Conservation (phyloP, 1,140 invertebrate genomes). For the Cyclargus thomasi region DNA sequence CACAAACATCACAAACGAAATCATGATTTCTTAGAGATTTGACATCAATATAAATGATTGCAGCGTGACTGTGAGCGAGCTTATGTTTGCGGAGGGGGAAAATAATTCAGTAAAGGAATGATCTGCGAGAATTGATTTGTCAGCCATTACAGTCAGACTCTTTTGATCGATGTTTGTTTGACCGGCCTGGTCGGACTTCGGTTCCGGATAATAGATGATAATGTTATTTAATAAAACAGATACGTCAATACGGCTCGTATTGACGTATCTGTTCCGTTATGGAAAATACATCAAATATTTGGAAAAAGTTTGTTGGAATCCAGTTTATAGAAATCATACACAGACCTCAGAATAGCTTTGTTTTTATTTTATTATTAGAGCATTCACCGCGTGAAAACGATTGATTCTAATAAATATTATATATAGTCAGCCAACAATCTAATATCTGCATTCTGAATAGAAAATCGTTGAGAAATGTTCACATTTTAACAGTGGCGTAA, state of each 20-base stretch:
- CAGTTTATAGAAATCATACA: too few species aligned
- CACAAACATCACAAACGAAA: constrained; percentile 16
- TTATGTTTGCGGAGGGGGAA: constrained; percentile 43
- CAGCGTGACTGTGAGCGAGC: constrained; percentile 36
- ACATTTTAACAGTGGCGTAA: too few species aligned
- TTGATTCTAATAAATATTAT: too few species aligned
- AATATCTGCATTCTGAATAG: too few species aligned
- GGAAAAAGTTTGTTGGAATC: too few species aligned
- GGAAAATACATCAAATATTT: not conserved
- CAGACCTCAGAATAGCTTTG: too few species aligned
- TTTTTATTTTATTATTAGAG: too few species aligned
- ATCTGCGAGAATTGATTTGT: constrained; percentile 67
- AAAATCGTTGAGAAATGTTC: too few species aligned
- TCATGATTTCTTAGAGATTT: constrained; percentile 29
- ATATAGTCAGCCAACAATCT: too few species aligned
- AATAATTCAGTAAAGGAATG: constrained; percentile 61
- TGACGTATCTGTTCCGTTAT: not conserved
- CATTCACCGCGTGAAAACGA: too few species aligned
- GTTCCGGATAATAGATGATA: not conserved
- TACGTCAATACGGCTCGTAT: not conserved
- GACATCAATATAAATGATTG: constrained; percentile 33
- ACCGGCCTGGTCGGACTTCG: constrained; percentile 18
- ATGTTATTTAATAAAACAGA: not conserved
- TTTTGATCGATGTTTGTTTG: constrained; percentile 57
- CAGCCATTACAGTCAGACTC: constrained; percentile 48